Percentiles rank a stretch among this genome's conserved stretches.
These are phyloP conservation scores for Coturnix japonica DNA, from an alignment of 2,113 vertebrate species.

Conservation along the genomic window DNA sequence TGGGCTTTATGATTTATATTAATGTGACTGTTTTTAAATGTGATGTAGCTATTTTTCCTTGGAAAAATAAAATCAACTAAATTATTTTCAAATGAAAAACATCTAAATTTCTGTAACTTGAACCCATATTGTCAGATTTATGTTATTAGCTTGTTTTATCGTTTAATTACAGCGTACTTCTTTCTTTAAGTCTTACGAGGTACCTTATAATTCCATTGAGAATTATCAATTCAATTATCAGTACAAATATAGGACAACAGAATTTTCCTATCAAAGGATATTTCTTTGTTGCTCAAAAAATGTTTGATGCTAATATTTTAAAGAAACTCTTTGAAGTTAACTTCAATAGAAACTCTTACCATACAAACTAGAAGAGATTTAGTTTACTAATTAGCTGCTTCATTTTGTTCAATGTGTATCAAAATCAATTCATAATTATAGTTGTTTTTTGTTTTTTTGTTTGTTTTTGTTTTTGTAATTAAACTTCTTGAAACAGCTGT, in stretches of 20 bases:
- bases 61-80: background rate
- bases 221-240: too few species aligned
- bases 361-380: constrained; percentile 24
- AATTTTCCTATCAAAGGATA: constrained; percentile 36
- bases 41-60: background rate
- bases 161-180: constrained; percentile 39
- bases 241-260: constrained; percentile 61
- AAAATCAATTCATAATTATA: constrained; percentile 47
- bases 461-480: constrained; percentile 25
- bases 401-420: constrained; percentile 50
- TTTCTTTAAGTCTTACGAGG: background rate
- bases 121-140: constrained; percentile 7
- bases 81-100: background rate
- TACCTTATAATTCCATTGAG: constrained; percentile 43
- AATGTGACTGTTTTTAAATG: background rate
- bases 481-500: constrained; percentile 22
- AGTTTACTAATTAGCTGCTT: constrained; percentile 61
- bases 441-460: constrained; percentile 18
- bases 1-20: background rate
- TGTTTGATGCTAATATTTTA: constrained; percentile 63
- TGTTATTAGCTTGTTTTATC: constrained; percentile 45
- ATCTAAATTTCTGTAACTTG: constrained; percentile 3
- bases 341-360: constrained; percentile 62
- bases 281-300: constrained; percentile 65
- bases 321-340: constrained; percentile 67